These are phyloP conservation scores for Drymodes brunneopygia DNA, from an alignment of 2,113 vertebrate species.

Conservation along the genomic window DNA sequence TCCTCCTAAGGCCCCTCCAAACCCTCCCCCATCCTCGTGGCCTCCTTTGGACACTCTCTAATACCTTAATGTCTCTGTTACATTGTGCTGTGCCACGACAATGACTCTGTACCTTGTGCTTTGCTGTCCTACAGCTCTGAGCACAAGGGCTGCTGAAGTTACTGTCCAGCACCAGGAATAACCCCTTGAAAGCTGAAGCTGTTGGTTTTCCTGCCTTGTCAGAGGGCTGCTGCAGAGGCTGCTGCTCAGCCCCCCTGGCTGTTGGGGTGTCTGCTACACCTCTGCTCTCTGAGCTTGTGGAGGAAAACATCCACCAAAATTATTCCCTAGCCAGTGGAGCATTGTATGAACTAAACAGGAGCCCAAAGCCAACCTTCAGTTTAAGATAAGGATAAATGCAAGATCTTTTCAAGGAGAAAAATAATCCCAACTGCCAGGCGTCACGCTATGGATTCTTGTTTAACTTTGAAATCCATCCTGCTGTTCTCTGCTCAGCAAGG, in stretches of 20 bases:
- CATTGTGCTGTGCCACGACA: accelerated
- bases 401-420: not conserved
- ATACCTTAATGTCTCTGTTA: too few species aligned
- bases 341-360: not conserved
- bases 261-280: not conserved
- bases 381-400: not conserved
- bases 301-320: not conserved
- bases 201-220: not conserved
- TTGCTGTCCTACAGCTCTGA: not conserved
- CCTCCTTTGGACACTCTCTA: not conserved
- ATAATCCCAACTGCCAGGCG: not conserved
- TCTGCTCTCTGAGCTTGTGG: not conserved
- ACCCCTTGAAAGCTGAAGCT: not conserved
- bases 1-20: not conserved
- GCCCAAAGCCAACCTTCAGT: not conserved
- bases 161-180: not conserved
- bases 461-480: not conserved
- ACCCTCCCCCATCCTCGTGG: not conserved
- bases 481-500: not conserved
- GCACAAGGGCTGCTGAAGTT: not conserved
- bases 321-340: not conserved
- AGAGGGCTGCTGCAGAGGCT: not conserved
- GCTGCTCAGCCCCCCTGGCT: not conserved
- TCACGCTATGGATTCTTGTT: not conserved
- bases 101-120: accelerated